Evolutionary conservation across 2,797 vertebrate species (phyloP).

Genomic region (Leuciscus waleckii): DNA sequence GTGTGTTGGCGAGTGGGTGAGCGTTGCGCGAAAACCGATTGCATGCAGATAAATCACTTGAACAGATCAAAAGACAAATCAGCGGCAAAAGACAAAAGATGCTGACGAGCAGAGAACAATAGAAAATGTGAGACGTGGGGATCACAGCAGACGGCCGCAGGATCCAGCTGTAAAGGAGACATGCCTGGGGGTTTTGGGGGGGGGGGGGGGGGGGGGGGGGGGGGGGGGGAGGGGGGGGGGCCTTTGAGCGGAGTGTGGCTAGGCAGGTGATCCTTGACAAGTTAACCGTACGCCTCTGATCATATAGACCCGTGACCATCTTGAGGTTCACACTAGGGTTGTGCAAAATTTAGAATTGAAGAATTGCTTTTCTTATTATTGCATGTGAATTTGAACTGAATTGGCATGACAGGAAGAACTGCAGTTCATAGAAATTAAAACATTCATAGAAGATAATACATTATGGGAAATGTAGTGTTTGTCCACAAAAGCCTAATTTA

Average conservation of each 20-base stretch:
- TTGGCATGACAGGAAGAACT: background rate
- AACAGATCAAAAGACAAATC: slow-evolving; percentile 84
- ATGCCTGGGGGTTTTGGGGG: background rate
- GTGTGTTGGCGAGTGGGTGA: background rate
- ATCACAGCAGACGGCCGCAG: slow-evolving; percentile 75
- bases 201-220: too few species aligned
- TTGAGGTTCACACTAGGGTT: slow-evolving; percentile 69
- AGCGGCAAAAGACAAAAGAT: slow-evolving; percentile 82
- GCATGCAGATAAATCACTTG: slow-evolving; percentile 83
- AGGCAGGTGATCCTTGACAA: slow-evolving; percentile 48
- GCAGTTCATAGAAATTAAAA: background rate
- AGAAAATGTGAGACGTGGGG: slow-evolving; percentile 74
- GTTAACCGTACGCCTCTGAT: slow-evolving; percentile 46
- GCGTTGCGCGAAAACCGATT: slow-evolving; percentile 74
- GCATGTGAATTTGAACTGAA: background rate
- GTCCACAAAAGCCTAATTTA: background rate
- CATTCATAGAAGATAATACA: background rate
- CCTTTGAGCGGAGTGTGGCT: background rate
- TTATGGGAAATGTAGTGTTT: background rate
- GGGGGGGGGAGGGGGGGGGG: too few species aligned
- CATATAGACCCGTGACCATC: slow-evolving; percentile 53
- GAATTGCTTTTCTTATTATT: background rate
- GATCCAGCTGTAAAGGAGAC: slow-evolving; percentile 70
- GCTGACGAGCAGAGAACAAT: slow-evolving; percentile 80
- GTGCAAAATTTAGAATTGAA: background rate